Evolutionary conservation across 2,797 vertebrate species (phyloP).

Genomic region (Anguilla pacifica): DNA sequence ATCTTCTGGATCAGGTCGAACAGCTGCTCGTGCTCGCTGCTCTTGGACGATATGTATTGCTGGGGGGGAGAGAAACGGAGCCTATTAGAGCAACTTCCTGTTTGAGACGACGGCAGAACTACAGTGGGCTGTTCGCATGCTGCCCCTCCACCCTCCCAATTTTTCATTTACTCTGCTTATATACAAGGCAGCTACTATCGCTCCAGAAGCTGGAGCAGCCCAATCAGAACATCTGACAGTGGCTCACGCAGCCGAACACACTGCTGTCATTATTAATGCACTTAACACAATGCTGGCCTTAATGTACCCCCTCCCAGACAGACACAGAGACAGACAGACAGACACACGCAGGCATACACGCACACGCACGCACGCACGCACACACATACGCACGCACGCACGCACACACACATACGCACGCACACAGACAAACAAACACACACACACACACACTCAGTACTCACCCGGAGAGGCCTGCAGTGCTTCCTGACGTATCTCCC

Average conservation of each 20-base stretch:
- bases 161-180: not conserved
- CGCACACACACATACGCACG: conserved; percentile 57
- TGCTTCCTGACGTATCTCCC: conserved; percentile 80
- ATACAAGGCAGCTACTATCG: not conserved
- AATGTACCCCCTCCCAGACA: too few species aligned
- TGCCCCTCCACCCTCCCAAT: not conserved
- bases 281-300: not conserved
- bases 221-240: too few species aligned
- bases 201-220: not conserved
- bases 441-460: not conserved
- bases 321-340: not conserved
- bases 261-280: too few species aligned
- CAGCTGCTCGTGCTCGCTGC: conserved; percentile 75
- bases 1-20: conserved; percentile 86
- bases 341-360: too few species aligned
- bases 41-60: conserved; percentile 80
- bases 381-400: too few species aligned
- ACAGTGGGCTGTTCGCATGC: not conserved
- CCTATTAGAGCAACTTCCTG: not conserved
- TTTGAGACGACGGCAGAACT: not conserved
- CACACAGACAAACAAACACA: not conserved
- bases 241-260: not conserved
- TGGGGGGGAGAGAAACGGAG: conserved; percentile 44
- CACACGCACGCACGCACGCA: too few species aligned
- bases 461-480: conserved; percentile 85